Conservation (phyloP, 1,140 invertebrate genomes). For the Drosophila navojoa region DNA sequence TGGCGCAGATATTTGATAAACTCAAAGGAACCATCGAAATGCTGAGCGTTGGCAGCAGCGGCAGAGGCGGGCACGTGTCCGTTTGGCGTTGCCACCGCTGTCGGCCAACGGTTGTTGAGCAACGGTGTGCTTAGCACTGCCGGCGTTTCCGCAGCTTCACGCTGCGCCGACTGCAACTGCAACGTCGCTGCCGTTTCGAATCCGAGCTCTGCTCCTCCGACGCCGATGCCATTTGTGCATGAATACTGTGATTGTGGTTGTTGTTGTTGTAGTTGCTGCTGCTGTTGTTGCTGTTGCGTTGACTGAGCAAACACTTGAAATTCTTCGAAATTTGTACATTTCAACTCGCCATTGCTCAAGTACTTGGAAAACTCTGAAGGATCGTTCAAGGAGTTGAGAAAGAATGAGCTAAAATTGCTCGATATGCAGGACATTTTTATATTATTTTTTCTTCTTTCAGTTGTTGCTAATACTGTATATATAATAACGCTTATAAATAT, state of each 20-base stretch:
- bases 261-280: constrained; percentile 62
- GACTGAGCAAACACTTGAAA: constrained; percentile 79
- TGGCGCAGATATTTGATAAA: constrained; percentile 82
- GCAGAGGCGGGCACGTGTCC: constrained; percentile 47
- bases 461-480: constrained; percentile 68
- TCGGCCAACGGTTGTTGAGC: constrained; percentile 71
- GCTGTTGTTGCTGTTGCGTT: constrained; percentile 51
- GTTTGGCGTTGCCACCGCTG: constrained; percentile 67
- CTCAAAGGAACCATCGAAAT: constrained; percentile 83
- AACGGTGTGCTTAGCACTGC: constrained; percentile 5
- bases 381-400: constrained; percentile 82
- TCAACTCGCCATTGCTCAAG: constrained; percentile 83
- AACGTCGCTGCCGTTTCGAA: constrained; percentile 24
- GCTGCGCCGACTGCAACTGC: constrained; percentile 11
- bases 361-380: constrained; percentile 84
- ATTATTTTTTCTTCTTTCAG: constrained; percentile 2
- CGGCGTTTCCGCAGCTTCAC: constrained; percentile 36
- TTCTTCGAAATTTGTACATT: constrained; percentile 80
- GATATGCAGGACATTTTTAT: constrained; percentile 83
- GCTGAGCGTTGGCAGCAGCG: constrained; percentile 58
- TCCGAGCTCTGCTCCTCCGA: constrained; percentile 13
- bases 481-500: constrained; percentile 33
- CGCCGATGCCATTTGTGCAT: constrained; percentile 33
- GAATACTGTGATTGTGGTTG: constrained; percentile 39
- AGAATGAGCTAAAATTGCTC: constrained; percentile 83